Percentiles rank a stretch among this genome's conserved stretches.
Conservation (phyloP, 2,797 vertebrate species). For the Cygnus olor region DNA sequence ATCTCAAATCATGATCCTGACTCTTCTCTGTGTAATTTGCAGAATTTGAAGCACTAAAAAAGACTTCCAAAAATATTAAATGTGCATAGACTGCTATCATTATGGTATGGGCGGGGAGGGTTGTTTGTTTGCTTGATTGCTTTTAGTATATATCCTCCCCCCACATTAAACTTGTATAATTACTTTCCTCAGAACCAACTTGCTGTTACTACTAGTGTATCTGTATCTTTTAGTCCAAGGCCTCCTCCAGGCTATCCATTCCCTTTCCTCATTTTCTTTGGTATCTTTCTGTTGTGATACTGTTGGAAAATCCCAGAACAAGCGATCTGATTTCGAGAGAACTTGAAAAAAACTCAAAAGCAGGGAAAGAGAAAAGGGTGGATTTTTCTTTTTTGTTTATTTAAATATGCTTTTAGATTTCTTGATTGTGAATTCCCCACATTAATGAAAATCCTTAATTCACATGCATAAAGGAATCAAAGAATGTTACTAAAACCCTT, state of each 20-base stretch:
- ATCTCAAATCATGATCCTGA: background rate
- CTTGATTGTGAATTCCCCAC: background rate
- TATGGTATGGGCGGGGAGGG: too few species aligned
- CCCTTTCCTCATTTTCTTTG: background rate
- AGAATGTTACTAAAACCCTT: background rate
- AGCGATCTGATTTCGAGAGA: background rate
- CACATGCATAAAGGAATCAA: background rate
- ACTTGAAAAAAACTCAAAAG: background rate
- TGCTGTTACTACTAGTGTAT: background rate
- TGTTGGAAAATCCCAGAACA: background rate
- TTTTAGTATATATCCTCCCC: background rate
- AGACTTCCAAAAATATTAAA: background rate
- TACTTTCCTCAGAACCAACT: background rate
- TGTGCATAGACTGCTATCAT: background rate
- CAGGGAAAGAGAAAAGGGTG: background rate
- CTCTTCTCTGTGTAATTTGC: background rate
- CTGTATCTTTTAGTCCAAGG: background rate
- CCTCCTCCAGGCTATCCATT: background rate
- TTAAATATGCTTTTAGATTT: background rate
- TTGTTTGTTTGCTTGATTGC: background rate
- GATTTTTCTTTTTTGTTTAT: background rate
- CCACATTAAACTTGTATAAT: fast-evolving
- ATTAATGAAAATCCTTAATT: background rate
- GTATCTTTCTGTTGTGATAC: background rate
- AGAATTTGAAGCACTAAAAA: background rate